Evolutionary conservation across 2,113 vertebrate genomes (phyloP).

Genomic region (Rhabdomys dilectus): DNA sequence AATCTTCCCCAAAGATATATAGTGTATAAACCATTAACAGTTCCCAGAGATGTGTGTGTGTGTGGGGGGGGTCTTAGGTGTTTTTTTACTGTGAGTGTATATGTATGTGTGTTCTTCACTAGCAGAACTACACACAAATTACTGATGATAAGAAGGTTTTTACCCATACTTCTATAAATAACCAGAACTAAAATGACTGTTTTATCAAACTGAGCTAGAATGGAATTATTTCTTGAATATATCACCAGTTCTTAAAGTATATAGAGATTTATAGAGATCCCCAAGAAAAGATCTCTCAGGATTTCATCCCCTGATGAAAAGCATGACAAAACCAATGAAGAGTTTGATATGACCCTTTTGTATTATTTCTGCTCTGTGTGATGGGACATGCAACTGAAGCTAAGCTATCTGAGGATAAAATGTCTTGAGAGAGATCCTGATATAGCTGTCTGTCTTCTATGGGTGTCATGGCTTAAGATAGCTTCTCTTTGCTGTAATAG

Average conservation of each 20-base stretch:
- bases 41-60: background rate
- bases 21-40: background rate
- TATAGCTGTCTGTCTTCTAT: background rate
- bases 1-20: background rate
- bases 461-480: too few species aligned
- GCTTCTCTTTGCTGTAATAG: background rate
- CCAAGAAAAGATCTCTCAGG: background rate
- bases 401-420: background rate
- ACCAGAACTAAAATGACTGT: background rate
- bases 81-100: background rate
- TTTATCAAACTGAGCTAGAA: background rate
- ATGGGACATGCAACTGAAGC: background rate
- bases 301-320: background rate
- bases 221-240: background rate
- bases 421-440: background rate
- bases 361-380: background rate
- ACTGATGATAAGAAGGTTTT: background rate
- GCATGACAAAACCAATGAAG: background rate
- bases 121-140: background rate
- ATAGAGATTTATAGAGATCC: background rate
- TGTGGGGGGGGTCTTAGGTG: too few species aligned
- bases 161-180: background rate
- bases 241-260: background rate
- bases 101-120: background rate
- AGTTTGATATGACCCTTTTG: background rate